Conservation (phyloP, 2,888 invertebrate genomes). For the Willowsia nigromaculata region DNA sequence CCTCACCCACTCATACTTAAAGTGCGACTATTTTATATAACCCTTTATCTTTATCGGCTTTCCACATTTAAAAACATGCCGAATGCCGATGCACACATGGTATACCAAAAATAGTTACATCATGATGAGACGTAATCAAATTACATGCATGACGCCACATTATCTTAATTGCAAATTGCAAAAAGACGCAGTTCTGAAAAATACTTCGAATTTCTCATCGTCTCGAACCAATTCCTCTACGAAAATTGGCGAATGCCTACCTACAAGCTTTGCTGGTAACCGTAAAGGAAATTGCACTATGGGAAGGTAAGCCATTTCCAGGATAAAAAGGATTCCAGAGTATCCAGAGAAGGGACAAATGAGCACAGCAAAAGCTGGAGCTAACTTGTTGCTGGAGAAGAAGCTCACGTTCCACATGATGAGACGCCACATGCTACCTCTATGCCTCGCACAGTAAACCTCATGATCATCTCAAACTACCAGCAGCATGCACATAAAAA, state of each 20-base stretch:
- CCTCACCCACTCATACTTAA: background rate
- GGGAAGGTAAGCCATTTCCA: too few species aligned
- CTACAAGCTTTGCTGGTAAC: too few species aligned
- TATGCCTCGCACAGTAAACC: constrained; percentile 11
- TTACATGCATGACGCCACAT: too few species aligned
- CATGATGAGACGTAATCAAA: too few species aligned
- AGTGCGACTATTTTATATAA: background rate
- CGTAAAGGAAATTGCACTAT: too few species aligned
- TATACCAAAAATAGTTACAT: too few species aligned
- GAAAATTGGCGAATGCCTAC: too few species aligned
- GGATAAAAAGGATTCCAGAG: too few species aligned
- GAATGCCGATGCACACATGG: background rate
- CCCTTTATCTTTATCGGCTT: background rate
- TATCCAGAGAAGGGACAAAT: background rate
- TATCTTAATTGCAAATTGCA: too few species aligned
- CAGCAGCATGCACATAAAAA: background rate
- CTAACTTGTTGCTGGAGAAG: constrained; percentile 44
- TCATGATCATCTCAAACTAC: background rate
- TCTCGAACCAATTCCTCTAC: too few species aligned
- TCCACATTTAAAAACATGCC: background rate
- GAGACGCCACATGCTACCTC: constrained; percentile 47
- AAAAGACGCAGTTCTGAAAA: too few species aligned
- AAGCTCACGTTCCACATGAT: background rate
- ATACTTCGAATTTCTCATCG: too few species aligned
- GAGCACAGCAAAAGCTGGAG: background rate